These are phyloP conservation scores for Blera fallax DNA, from an alignment of 2,888 invertebrate species.

Conservation along the genomic window DNA sequence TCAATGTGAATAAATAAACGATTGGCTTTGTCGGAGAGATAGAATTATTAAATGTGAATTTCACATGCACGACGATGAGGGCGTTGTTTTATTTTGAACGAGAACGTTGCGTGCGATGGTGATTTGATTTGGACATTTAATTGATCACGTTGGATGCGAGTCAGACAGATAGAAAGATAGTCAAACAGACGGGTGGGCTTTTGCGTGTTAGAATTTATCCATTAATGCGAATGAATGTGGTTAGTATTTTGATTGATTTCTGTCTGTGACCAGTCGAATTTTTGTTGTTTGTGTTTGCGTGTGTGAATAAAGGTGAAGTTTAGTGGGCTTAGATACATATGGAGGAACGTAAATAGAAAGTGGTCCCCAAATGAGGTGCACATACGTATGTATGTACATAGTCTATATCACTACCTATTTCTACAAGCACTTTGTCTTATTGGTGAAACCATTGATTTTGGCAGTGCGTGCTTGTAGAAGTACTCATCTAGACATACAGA, in stretches of 20 bases:
- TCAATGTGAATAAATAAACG: not conserved
- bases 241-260: constrained; percentile 17
- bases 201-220: constrained; percentile 12
- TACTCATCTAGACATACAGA: no score
- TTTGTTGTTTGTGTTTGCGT: not conserved
- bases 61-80: constrained; percentile 24
- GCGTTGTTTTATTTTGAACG: not conserved
- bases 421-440: no score
- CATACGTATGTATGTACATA: no score
- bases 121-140: constrained; percentile 43
- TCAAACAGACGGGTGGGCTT: not conserved
- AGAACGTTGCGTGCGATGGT: not conserved
- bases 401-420: no score
- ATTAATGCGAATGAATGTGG: not conserved
- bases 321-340: not conserved
- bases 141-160: constrained; percentile 29
- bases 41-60: constrained; percentile 39
- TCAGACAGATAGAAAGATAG: not conserved
- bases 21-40: constrained; percentile 22
- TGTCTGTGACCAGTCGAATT: constrained; percentile 12
- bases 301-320: not conserved
- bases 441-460: no score
- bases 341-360: not conserved
- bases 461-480: no score
- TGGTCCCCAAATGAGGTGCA: no score